Evolutionary conservation across 2,888 invertebrate species (phyloP).

Genomic region (Ypsolopha sequella): DNA sequence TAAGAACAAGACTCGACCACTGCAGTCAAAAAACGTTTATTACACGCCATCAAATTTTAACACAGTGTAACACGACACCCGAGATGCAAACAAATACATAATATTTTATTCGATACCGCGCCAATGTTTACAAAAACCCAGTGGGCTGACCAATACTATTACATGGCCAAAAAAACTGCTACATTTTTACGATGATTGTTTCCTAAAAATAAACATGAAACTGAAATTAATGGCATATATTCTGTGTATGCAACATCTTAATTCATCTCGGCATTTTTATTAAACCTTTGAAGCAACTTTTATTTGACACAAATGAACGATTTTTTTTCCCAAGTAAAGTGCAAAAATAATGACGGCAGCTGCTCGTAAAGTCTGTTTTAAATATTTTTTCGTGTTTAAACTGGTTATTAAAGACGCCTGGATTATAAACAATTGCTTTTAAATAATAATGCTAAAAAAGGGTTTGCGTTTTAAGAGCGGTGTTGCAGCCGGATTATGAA

Average conservation of each 20-base stretch:
- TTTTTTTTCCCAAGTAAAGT: conserved; percentile 15
- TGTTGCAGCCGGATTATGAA: no score
- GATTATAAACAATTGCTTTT: no score
- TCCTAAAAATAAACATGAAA: no score
- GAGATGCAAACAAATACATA: conserved; percentile 8
- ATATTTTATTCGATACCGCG: not conserved
- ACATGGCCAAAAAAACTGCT: not conserved
- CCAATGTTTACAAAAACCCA: not conserved
- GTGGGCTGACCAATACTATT: not conserved
- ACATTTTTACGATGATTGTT: no score
- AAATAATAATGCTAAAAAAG: no score
- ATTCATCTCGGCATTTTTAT: no score
- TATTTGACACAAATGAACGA: conserved; percentile 21
- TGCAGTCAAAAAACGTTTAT: conserved; percentile 58
- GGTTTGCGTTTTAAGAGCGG: no score
- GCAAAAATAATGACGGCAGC: conserved; percentile 19
- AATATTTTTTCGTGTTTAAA: not conserved
- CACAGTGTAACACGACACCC: conserved; percentile 57
- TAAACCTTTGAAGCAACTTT: not conserved
- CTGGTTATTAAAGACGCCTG: not conserved
- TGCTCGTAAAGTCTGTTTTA: conserved; percentile 13
- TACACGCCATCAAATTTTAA: conserved; percentile 59
- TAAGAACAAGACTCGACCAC: conserved; percentile 24
- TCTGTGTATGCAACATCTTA: no score
- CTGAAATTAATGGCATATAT: no score